Evolutionary conservation across 2,113 vertebrate species (phyloP), one percentile per base, ranked within the genome.

Genomic region (Podocnemis expansa): DNA sequence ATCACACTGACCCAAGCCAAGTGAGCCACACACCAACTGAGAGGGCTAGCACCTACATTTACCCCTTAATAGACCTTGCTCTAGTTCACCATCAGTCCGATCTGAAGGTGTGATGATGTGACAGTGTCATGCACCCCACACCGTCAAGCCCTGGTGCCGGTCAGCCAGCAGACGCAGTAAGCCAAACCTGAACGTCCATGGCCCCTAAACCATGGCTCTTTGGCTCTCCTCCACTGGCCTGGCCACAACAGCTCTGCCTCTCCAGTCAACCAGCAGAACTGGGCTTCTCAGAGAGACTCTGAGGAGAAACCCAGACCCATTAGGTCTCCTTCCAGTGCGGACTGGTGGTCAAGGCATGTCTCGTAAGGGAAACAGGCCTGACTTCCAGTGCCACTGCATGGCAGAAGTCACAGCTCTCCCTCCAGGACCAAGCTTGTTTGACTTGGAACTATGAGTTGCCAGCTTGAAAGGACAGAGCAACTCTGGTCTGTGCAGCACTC

Each of bases 321-420:
- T 7, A 34, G 60, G 60, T 38, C 47, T 54, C 75, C 16, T 0
- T 55, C 8, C 2, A 1, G 19, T 0, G 25, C 0, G 6, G n/a
- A 47, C 43, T 8, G 5, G 3, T 21, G 22, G 63, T 54, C 38
- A 8, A 2, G 24, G 0, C 4, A 2, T 3, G 51, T 34, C 56
- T 1, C 1, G 12, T 51, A n/a, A 21, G 14, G 16, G 73, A 58
- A 88, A 79, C 34, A 27, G 49, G 2, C 31, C 41, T 56, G 34
- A 22, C 78, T 38, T 17, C 34, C 34, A 13, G 49, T 6, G 78
- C 34, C 5, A 29, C 8, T 4, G 21, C 2, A 22, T 58, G 14
- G 1, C 0, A 56, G 41, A 22, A 19, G 13, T 19, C 49, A 12
- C 70, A 11, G 17, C 54, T n/a, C n/a, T n/a, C n/a, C 34, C 31